Base-by-base conservation (phyloP, 2,888 invertebrate species). In the Tipula confusa region DNA sequence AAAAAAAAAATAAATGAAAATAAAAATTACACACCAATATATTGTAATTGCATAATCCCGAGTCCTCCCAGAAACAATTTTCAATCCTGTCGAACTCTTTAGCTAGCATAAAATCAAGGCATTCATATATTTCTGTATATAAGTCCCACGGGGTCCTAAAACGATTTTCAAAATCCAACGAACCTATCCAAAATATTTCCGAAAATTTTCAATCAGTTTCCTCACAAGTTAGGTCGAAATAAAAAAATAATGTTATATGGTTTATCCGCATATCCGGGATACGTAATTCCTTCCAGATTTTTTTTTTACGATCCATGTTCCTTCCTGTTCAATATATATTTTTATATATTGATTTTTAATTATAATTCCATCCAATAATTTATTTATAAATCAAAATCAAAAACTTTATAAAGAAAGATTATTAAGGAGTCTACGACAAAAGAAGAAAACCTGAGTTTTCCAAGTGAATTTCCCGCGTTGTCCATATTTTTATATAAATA, bases 21-120 rank as follows among this genome's bases (percentile, higher is more conserved):
- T 64, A 64, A 64, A 48, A 64, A 24, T 64, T 64, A 64, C 64
- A 64, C 64, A 64, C 64, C 64, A 64, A 64, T 64, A 64, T 64
- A 24, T 64, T 64, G 64, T 64, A 64, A 64, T 64, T 64, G 64
- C 64, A 64, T 64, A 64, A 64, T 64, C 64, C 64, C 64, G 64
- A 64, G 24, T 64, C 64, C 64, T 64, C 64, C 64, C 64, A 64
- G 64, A 64, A 64, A 64, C 11, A 18, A 43, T 43, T 43, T 43
- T 43, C 18, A 24, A 64, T 64, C 64, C 64, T 24, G 24, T 64
- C 24, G 64, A 64, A 64, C 64, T 24, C 24, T 64, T 64, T 64
- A 64, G 64, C 64, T 64, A 64, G 64, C 18, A 64, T 64, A 24
- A 24, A 64, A 9, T 64, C 64, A 64, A 64, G 9, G 64, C 24